A percentile compares a stretch with the other conserved stretches of the same genome.
Conservation (phyloP, 2,797 vertebrate species). For the Myiotriccus ornatus region DNA sequence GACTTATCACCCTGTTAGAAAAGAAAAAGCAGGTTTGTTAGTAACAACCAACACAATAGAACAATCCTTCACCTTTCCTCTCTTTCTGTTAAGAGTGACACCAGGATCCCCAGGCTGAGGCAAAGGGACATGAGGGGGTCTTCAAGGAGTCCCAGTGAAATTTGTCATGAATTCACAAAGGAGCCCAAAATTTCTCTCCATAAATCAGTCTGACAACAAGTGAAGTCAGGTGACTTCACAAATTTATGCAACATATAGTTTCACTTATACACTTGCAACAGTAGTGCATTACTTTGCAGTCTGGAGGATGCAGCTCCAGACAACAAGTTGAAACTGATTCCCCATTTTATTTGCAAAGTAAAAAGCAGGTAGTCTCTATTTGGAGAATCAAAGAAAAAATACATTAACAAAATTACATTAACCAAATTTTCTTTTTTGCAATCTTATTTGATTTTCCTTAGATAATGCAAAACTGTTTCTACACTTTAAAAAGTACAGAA, state of each 20-base stretch:
- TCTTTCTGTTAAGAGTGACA: background rate
- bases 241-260: background rate
- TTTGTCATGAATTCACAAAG: background rate
- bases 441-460: conserved; percentile 19
- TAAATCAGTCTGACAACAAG: background rate
- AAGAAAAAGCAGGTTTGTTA: background rate
- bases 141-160: background rate
- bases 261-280: background rate
- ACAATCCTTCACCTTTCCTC: background rate
- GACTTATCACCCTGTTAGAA: conserved; percentile 83
- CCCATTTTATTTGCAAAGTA: conserved; percentile 28
- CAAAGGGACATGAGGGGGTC: background rate
- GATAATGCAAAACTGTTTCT: conserved; percentile 40
- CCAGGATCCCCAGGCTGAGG: background rate
- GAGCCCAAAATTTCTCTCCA: background rate
- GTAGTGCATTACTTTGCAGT: background rate
- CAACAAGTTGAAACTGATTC: conserved; percentile 35
- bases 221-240: background rate
- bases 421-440: conserved; percentile 35
- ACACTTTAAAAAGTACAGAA: conserved; percentile 13
- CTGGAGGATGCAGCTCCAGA: background rate
- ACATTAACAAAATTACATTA: conserved; percentile 5
- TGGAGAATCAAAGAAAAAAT: conserved; percentile 19
- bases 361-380: conserved; percentile 3
- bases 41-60: background rate